These are phyloP conservation scores for Scaptomyza parva DNA, from an alignment of 2,888 invertebrate species.

Conservation along the genomic window DNA sequence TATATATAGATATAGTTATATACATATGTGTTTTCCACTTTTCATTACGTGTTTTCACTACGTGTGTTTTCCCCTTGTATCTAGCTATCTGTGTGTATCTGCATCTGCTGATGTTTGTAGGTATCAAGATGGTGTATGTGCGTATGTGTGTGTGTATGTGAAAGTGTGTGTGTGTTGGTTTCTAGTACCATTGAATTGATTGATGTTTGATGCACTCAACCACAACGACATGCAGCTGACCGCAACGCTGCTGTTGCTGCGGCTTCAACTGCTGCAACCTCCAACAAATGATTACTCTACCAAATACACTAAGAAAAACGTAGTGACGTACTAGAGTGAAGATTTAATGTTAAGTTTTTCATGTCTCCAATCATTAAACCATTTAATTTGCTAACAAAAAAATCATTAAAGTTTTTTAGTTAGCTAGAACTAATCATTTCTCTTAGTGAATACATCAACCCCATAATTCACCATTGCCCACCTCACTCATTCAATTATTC, in stretches of 20 bases:
- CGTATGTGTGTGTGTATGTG: conserved; percentile 13
- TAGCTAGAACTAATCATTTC: background rate
- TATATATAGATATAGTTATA: background rate
- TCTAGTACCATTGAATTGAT: conserved; percentile 77
- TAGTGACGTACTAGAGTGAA: no score
- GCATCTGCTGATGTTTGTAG: conserved; percentile 25
- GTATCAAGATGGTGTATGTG: conserved; percentile 3
- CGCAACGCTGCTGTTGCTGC: conserved; percentile 63
- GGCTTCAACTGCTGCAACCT: conserved; percentile 25
- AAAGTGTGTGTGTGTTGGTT: conserved; percentile 38
- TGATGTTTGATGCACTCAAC: conserved; percentile 80
- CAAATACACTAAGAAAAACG: conserved; percentile 3
- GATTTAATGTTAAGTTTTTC: background rate
- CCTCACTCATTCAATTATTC: background rate
- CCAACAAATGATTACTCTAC: background rate
- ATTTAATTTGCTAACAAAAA: background rate
- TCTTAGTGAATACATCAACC: background rate
- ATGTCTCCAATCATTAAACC: background rate
- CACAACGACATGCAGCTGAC: conserved; percentile 75
- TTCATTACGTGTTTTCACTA: conserved; percentile 62
- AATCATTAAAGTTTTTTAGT: background rate
- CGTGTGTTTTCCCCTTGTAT: conserved; percentile 49
- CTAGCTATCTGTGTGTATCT: conserved; percentile 28
- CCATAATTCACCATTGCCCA: background rate
- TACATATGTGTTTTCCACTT: conserved; percentile 59